Evolutionary conservation across 2,888 invertebrate genomes (phyloP).

Genomic region (Mystacides longicornis): DNA sequence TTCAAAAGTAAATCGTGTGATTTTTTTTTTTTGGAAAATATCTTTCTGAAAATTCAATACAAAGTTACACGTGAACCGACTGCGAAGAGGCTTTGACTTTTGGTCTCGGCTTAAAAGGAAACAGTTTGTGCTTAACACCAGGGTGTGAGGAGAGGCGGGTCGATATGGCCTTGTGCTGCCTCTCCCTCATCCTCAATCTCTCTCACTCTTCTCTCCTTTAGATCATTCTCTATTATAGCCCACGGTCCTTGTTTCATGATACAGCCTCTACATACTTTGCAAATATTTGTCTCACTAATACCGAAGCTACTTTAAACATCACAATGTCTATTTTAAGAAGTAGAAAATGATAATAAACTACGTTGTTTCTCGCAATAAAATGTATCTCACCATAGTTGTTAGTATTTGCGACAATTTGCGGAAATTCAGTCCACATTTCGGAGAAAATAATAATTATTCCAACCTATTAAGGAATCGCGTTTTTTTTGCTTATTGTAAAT

Average conservation of each 20-base stretch:
- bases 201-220: not conserved
- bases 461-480: too few relatives aligned
- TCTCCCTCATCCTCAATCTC: not conserved
- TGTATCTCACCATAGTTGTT: too few relatives aligned
- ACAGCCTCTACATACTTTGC: not conserved
- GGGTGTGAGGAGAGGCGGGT: slow-evolving; percentile 26
- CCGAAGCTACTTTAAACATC: too few relatives aligned
- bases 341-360: too few relatives aligned
- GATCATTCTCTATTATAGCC: not conserved
- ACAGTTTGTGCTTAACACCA: not conserved
- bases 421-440: too few relatives aligned
- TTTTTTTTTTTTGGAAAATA: not conserved
- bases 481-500: too few relatives aligned
- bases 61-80: slow-evolving; percentile 1
- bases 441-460: too few relatives aligned
- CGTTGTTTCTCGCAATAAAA: too few relatives aligned
- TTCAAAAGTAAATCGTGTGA: too few relatives aligned
- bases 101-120: not conserved
- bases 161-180: slow-evolving; percentile 15
- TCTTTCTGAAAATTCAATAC: not conserved
- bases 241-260: not conserved
- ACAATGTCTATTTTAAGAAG: too few relatives aligned
- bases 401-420: too few relatives aligned
- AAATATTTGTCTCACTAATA: not conserved
- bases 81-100: slow-evolving; percentile 1